These are phyloP conservation scores for Catamblyrhynchus diadema DNA, from an alignment of 2,797 vertebrate species.

Conservation along the genomic window DNA sequence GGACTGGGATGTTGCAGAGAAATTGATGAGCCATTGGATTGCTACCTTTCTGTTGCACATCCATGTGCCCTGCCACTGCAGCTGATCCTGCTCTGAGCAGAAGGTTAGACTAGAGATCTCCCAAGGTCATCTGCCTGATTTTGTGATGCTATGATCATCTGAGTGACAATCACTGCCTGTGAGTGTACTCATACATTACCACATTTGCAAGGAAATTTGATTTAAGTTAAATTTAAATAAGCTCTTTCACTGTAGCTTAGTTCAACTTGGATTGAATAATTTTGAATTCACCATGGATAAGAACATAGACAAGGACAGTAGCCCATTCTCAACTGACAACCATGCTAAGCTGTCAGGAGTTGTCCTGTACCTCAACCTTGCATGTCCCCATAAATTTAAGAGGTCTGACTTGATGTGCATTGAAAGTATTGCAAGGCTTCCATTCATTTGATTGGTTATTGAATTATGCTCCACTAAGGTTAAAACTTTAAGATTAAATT, in stretches of 20 bases:
- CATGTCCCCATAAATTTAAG: not conserved
- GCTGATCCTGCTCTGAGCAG: not conserved
- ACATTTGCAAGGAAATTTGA: not conserved
- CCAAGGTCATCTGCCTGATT: not conserved
- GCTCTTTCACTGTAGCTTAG: not conserved
- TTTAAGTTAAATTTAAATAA: slow-evolving; percentile 25
- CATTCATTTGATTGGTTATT: not conserved
- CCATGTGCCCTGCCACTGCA: not conserved
- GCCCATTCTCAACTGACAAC: not conserved
- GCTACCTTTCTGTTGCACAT: not conserved
- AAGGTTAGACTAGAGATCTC: not conserved
- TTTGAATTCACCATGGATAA: not conserved
- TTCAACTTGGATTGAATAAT: not conserved
- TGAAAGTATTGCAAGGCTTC: slow-evolving; percentile 14
- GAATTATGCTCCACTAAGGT: not conserved
- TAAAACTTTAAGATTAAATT: slow-evolving; percentile 6
- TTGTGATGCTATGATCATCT: not conserved
- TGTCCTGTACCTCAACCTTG: not conserved
- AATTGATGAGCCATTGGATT: not conserved
- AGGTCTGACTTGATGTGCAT: not conserved
- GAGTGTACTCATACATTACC: not conserved
- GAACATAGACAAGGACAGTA: not conserved
- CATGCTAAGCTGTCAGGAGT: not conserved
- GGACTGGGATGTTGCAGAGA: not conserved
- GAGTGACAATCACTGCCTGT: not conserved